Base-by-base conservation (phyloP, 2,888 invertebrate genomes). In the Oegoconia quadripuncta region DNA sequence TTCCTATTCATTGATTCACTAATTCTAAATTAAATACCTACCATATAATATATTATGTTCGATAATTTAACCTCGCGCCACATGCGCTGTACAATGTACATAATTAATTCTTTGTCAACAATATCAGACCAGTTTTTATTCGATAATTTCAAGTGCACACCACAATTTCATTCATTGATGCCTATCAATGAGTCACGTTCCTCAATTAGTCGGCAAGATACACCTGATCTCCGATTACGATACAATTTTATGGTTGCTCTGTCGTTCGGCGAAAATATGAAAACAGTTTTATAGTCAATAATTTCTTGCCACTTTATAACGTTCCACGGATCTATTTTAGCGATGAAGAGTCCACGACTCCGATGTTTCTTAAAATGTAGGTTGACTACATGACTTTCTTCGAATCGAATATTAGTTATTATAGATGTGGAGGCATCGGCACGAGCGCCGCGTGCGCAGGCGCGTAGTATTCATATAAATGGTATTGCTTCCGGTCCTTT, bases 401-500 rank as follows among this genome's bases (percentile, higher is more conserved):
- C 16, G 35, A 43, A 38, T 32, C 28, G 34, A 3, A 37, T 35
- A 39, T 38, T 40, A 31, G 38, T 36, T 35, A 45, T n/a, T n/a
- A n/a, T n/a, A n/a, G n/a, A 45, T 47, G 39, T 35, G 35, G 37
- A 20, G 34, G 35, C 44, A 37, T 39, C 25, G 34, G 35, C 44
- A 37, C 38, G 37, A 12, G 23, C 30, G 16, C 32, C 17, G 15
- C 20, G 11, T n/a, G 44, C 49, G 46, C 50, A 32, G 48, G 48
- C 59, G 59, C 54, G 55, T 50, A 49, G 42, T 51, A 45, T 56
- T 58, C 52, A 59, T 60, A 46, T 52, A 52, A 49, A 54, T 55
- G 54, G 52, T 55, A 50, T 59, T 56, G 58, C 65, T 65, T 71
- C 71, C 68, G 66, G 59, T 60, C 63, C 58, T 69, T 69, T 69